A percentile compares a stretch with the other conserved stretches of the same genome.
These are phyloP conservation scores for Hippocampus barbouri DNA, from an alignment of 2,113 vertebrate species.

Conservation along the genomic window DNA sequence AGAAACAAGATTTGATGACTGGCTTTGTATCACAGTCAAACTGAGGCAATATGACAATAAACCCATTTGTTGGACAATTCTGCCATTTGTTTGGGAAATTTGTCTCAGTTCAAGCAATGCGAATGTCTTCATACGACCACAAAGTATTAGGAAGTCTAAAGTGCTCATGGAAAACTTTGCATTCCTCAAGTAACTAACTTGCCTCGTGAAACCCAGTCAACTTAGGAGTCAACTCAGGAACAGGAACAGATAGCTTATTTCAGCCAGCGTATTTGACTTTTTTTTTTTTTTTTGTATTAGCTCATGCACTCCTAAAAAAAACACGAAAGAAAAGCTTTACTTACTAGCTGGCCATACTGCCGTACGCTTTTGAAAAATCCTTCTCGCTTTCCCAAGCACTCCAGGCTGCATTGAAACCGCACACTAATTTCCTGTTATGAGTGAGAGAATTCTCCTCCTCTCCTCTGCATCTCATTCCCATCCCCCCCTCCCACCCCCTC, in stretches of 20 bases:
- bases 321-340: slow-evolving; percentile 34
- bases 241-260: background rate
- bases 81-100: too few species aligned
- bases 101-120: too few species aligned
- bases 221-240: background rate
- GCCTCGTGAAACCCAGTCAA: background rate
- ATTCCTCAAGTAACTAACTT: background rate
- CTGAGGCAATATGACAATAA: too few species aligned
- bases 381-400: slow-evolving; percentile 4
- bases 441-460: slow-evolving; percentile 29
- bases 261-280: background rate
- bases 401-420: slow-evolving; percentile 32
- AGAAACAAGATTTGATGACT: too few species aligned
- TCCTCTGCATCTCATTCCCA: slow-evolving; percentile 19
- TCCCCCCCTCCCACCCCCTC: background rate
- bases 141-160: too few species aligned
- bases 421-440: slow-evolving; percentile 36
- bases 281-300: background rate
- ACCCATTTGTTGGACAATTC: too few species aligned
- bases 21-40: too few species aligned
- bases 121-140: too few species aligned
- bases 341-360: slow-evolving; percentile 87
- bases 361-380: slow-evolving; percentile 2
- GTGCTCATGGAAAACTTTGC: background rate
- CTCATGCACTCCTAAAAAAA: slow-evolving; percentile 17